Conservation (phyloP, 2,797 vertebrate species). For the Lophius americanus region DNA sequence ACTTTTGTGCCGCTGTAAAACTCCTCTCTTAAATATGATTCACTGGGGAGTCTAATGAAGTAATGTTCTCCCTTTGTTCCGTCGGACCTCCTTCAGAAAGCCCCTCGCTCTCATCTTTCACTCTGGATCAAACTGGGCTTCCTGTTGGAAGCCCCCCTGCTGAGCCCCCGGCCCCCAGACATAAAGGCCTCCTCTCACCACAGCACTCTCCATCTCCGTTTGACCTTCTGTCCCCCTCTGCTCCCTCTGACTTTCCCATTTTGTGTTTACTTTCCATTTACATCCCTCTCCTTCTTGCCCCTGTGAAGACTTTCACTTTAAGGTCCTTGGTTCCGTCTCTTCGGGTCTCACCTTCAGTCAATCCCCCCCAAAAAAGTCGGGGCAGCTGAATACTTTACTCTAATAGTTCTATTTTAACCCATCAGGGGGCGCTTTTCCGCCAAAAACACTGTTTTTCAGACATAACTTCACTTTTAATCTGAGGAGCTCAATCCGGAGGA, state of each 20-base stretch:
- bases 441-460: too few species aligned
- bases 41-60: slow-evolving; percentile 69
- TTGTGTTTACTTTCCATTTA: slow-evolving; percentile 50
- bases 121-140: slow-evolving; percentile 60
- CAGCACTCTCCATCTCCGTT: slow-evolving; percentile 60
- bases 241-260: slow-evolving; percentile 28
- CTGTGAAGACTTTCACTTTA: slow-evolving; percentile 38
- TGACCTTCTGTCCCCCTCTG: slow-evolving; percentile 72
- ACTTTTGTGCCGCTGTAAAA: slow-evolving; percentile 63
- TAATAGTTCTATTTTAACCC: too few species aligned
- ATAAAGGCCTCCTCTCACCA: slow-evolving; percentile 69
- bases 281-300: slow-evolving; percentile 18
- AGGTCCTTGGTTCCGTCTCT: slow-evolving; percentile 39
- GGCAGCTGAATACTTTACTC: too few species aligned
- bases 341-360: slow-evolving; percentile 31
- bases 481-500: too few species aligned
- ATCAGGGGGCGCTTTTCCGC: too few species aligned
- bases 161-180: slow-evolving; percentile 64
- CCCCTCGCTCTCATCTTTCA: slow-evolving; percentile 36
- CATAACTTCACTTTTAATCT: too few species aligned
- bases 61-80: slow-evolving; percentile 70
- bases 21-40: slow-evolving; percentile 58
- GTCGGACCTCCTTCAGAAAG: slow-evolving; percentile 54
- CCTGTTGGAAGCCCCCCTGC: slow-evolving; percentile 72
- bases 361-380: too few species aligned